Evolutionary conservation across 1,140 invertebrate species (phyloP), one percentile per base, ranked within the genome.

Genomic region (Calephelis virginiensis): DNA sequence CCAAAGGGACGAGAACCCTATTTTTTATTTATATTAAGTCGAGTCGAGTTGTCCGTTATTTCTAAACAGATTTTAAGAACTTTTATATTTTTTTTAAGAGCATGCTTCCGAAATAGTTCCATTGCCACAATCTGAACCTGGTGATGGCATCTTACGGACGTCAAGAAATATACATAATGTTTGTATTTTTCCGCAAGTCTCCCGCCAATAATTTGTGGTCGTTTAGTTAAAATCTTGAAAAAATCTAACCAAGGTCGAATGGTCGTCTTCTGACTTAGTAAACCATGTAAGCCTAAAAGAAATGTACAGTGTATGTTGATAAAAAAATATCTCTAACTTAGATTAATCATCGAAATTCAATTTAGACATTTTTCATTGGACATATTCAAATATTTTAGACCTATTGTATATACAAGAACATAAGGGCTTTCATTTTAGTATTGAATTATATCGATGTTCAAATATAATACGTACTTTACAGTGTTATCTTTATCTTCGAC

Each of bases 281-380:
- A 28, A 28, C 28, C 3, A 28, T 43, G 8, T 43, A 43, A 1
- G 40, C 40, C 40, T 43, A 43, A 56, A 56, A 7, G 50, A 13
- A 56, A 11, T 28, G 50, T 56, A 56, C 50, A 28, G 17, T 56
- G 14, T 56, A 28, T 28, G 50, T 56, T 56, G 17, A 56, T 56
- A 56, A 28, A 28, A 56, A 17, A 28, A 56, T 37, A 56, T 37
- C 14, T 56, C 17, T 53, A 9, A 53, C 49, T 56, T 56, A 56
- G 17, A 11, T 17, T 56, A 62, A 7, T 46, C 13, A 47, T 47
- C 50, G 63, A 59, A 40, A 66, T 47, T 61, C 46, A 48, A 38
- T 59, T 68, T 68, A 61, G 49, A 66, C 64, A 65, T 63, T 66
- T 70, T 5, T 43, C 40, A 9, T 62, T 60, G 64, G 56, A 61